Conservation (phyloP, 2,888 invertebrate genomes). For the Agrochola lychnidis region DNA sequence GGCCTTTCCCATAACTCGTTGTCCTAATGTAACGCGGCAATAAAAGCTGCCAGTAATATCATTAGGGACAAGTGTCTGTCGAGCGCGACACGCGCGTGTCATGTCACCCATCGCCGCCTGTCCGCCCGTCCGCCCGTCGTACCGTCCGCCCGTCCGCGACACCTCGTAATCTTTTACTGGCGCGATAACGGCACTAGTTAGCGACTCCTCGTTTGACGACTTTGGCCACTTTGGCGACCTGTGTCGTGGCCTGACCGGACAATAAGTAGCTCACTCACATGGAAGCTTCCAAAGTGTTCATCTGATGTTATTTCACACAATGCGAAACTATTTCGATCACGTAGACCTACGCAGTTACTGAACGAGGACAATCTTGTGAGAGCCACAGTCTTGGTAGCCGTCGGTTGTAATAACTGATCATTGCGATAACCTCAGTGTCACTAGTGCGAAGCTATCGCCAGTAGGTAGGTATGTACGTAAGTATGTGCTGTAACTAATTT, state of each 20-base stretch:
- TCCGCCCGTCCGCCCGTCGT: neutral
- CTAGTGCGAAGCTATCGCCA: neutral
- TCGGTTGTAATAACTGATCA: conserved; percentile 6
- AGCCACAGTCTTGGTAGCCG: neutral
- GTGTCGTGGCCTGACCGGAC: neutral
- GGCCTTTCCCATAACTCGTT: neutral
- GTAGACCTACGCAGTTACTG: conserved; percentile 24
- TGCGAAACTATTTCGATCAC: conserved; percentile 30
- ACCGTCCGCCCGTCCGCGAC: neutral
- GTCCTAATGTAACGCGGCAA: conserved; percentile 10
- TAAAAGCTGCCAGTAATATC: conserved; percentile 26
- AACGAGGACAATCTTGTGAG: conserved; percentile 1
- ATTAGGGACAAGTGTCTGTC: conserved; percentile 34
- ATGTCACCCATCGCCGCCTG: neutral
- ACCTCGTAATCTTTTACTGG: conserved; percentile 43
- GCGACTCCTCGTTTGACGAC: neutral
- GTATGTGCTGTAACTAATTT: conserved; percentile 10
- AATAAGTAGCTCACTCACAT: neutral
- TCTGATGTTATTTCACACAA: conserved; percentile 20
- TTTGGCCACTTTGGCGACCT: neutral
- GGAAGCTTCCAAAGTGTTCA: conserved; percentile 2
- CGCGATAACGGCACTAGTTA: conserved; percentile 1
- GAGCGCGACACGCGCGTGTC: neutral
- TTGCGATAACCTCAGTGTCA: neutral
- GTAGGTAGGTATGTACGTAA: neutral